Conservation (phyloP, 2,113 vertebrate species). For the Spea bombifrons region DNA sequence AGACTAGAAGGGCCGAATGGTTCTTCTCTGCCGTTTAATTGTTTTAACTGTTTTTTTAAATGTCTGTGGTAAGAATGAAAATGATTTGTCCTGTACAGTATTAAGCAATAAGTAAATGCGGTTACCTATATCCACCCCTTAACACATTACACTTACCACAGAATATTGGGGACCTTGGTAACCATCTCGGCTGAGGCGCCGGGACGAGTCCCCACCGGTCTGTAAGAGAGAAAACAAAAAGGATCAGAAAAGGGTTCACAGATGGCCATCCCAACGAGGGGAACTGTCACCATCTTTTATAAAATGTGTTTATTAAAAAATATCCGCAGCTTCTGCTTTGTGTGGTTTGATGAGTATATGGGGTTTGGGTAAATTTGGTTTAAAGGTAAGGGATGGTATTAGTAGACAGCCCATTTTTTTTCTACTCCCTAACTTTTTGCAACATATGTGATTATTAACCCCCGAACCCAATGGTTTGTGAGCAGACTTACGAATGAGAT, state of each 20-base stretch:
- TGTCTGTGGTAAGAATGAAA: not conserved
- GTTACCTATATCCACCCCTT: not conserved
- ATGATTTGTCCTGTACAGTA: not conserved
- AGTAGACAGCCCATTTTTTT: too few species aligned
- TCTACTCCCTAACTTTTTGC: not conserved
- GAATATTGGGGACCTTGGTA: slow-evolving; percentile 20
- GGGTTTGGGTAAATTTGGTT: too few species aligned
- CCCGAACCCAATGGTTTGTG: not conserved
- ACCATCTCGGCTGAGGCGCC: slow-evolving; percentile 8
- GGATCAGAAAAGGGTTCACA: not conserved
- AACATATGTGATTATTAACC: not conserved
- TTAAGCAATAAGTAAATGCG: not conserved
- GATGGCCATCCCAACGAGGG: too few species aligned
- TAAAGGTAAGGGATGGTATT: too few species aligned
- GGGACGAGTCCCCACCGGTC: too few species aligned
- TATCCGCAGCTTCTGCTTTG: too few species aligned
- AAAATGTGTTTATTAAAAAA: too few species aligned
- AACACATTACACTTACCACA: slow-evolving; percentile 3
- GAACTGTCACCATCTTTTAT: too few species aligned
- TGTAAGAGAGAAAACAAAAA: not conserved
- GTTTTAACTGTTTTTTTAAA: not conserved
- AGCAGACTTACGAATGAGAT: not conserved
- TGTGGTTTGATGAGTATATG: too few species aligned
- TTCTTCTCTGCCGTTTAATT: too few species aligned
- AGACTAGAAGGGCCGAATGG: too few species aligned